Conservation (phyloP, 2,113 vertebrate genomes). For the Pogonocichla stellata region DNA sequence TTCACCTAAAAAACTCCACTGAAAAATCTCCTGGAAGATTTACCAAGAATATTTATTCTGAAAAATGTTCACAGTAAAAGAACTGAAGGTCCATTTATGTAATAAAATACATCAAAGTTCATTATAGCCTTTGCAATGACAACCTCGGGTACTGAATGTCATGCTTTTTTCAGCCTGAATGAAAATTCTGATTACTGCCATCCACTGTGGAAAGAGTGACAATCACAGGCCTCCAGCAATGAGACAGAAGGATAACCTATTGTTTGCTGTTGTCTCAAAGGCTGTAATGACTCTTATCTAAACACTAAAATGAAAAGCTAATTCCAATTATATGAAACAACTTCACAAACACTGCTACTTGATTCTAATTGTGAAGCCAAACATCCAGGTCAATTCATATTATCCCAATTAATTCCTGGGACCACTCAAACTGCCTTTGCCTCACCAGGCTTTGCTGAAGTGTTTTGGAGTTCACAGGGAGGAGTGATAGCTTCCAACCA, state of each 20-base stretch:
- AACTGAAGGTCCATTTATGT: background rate
- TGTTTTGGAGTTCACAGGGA: background rate
- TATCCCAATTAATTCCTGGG: constrained; percentile 25
- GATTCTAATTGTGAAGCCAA: constrained; percentile 62
- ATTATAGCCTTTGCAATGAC: constrained; percentile 4
- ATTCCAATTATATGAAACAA: constrained; percentile 52
- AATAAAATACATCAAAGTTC: constrained; percentile 28
- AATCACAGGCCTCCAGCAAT: constrained; percentile 50
- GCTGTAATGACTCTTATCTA: constrained; percentile 52
- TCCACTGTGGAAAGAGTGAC: constrained; percentile 43
- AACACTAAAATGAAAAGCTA: constrained; percentile 44
- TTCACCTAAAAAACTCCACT: background rate
- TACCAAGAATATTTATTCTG: background rate
- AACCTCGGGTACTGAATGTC: background rate
- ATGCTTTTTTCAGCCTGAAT: constrained; percentile 52
- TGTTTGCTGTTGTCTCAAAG: constrained; percentile 48
- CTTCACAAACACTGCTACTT: constrained; percentile 18
- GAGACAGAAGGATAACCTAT: constrained; percentile 67
- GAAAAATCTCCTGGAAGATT: background rate
- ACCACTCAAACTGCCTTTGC: background rate
- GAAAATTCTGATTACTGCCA: constrained; percentile 71
- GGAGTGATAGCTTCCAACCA: background rate
- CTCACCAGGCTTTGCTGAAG: background rate
- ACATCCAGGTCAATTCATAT: constrained; percentile 39
- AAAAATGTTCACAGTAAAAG: background rate